Base-by-base conservation (phyloP, 1,140 invertebrate species). In the Nasonia vitripennis region DNA sequence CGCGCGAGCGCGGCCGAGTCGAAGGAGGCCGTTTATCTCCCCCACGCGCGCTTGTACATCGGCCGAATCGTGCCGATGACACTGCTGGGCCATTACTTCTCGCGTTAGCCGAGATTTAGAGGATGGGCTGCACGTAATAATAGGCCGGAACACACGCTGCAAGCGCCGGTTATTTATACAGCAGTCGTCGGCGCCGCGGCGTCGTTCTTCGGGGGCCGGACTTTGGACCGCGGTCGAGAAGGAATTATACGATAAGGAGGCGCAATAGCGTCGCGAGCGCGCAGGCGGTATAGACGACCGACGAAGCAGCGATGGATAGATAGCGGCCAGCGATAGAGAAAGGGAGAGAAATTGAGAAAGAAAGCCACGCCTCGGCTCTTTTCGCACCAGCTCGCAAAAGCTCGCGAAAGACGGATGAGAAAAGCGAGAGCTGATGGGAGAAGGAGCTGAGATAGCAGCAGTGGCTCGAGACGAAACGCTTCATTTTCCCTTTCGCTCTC, bases 101-200 rank as follows among this genome's bases (percentile, higher is more conserved):
- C 51, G 31, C 3, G 20, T 9, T 14, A 7, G 27, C 10, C 17
- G 12, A 71, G 70, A 27, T n/a, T 27, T 11, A 71, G 70, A 34
- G 70, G 14, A 17, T 3, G 55, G 14, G 55, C 55, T 62, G 37
- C 14, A 2, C 31, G 73, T 41, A 83, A 83, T 83, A 90, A 90
- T 90, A 90, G 89, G 87, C 55, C 84, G 71, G 83, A 77, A 17
- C 51, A 37, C 17, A 55, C 27, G 27, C 48, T 51, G 14, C 14
- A 48, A 82, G 75, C 87, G 27, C 84, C 62, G n/a, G 88, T 89
- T 90, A 90, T 90, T 90, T 90, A 90, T 90, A 90, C 86, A 89
- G 89, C 87, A 87, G 45, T 45, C 27, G 70, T 27, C 27, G 27
- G 27, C 27, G 27, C 27, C 27, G 27, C 89, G 88, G 88, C 88